Percentiles rank a stretch among this genome's conserved stretches.
Evolutionary conservation across 2,113 vertebrate species (phyloP).

Genomic region (Neogale vison): DNA sequence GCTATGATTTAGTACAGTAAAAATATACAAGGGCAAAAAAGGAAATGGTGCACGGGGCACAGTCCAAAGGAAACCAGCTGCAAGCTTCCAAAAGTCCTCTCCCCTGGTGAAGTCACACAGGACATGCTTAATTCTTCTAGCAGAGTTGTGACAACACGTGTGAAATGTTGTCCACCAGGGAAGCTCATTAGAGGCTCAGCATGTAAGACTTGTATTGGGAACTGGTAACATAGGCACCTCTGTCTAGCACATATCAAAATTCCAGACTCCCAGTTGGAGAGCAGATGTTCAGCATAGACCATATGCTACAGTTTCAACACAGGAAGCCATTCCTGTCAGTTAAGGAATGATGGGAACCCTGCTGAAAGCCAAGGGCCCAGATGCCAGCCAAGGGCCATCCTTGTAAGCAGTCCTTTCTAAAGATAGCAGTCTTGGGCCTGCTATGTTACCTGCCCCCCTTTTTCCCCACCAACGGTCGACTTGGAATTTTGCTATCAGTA

Average conservation of each 20-base stretch:
- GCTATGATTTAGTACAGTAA: background rate
- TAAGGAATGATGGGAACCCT: background rate
- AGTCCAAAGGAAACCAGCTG: background rate
- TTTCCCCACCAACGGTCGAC: background rate
- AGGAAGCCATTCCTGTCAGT: background rate
- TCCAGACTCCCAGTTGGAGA: background rate
- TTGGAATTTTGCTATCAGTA: background rate
- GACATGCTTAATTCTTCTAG: background rate
- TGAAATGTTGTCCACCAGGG: background rate
- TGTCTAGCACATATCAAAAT: background rate
- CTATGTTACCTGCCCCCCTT: background rate
- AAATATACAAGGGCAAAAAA: background rate
- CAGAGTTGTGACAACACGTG: background rate
- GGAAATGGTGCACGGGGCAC: background rate
- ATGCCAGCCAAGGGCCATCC: background rate
- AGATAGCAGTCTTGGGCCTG: background rate
- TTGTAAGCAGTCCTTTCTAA: background rate
- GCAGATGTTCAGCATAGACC: background rate
- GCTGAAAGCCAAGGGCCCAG: background rate
- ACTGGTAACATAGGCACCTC: background rate
- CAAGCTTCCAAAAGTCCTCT: background rate
- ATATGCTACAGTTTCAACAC: background rate
- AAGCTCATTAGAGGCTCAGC: background rate
- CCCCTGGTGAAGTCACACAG: background rate
- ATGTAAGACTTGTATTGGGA: background rate